phyloP scores from a whole-genome alignment of 2,888 invertebrate species.

The Andrena hattorfiana region DNA sequence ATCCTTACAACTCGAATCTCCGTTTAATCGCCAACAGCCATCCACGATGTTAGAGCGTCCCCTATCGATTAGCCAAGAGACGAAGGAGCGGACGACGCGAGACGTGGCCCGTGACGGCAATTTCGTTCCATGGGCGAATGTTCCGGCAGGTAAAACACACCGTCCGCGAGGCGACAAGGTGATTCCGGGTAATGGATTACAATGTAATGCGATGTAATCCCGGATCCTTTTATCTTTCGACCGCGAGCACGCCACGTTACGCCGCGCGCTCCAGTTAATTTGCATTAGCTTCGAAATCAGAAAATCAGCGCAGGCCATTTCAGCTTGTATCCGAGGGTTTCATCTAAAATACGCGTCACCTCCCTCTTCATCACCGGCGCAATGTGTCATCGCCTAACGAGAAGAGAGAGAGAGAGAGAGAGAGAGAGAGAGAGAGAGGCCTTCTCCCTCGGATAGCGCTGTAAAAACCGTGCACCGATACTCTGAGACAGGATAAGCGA shows the following conservation, averaged over 20 bases:
- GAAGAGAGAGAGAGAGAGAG: conserved; percentile 10
- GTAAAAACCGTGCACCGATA: neutral
- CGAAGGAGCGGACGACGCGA: conserved; percentile 2
- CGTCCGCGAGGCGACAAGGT: conserved; percentile 36
- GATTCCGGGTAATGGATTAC: conserved; percentile 55
- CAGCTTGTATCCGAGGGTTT: conserved; percentile 28
- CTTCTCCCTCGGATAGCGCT: no score
- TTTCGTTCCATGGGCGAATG: conserved; percentile 36
- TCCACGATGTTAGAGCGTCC: neutral
- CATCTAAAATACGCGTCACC: conserved; percentile 42
- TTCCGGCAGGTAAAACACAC: conserved; percentile 16
- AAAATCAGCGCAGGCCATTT: conserved; percentile 29
- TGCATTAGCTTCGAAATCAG: conserved; percentile 54
- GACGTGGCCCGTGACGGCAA: conserved; percentile 13
- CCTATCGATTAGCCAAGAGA: conserved; percentile 10
- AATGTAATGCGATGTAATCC: conserved; percentile 58
- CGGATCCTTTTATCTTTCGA: conserved; percentile 57
- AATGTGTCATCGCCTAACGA: conserved; percentile 30
- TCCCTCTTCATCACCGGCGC: conserved; percentile 25
- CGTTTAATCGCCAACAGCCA: neutral
- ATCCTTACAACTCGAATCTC: neutral
- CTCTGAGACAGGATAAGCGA: neutral
- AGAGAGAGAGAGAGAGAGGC: neutral
- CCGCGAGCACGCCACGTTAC: conserved; percentile 44
- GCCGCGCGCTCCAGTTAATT: conserved; percentile 48